These are phyloP conservation scores for Choristoneura rosaceana DNA, from an alignment of 2,888 invertebrate genomes.

Conservation along the genomic window DNA sequence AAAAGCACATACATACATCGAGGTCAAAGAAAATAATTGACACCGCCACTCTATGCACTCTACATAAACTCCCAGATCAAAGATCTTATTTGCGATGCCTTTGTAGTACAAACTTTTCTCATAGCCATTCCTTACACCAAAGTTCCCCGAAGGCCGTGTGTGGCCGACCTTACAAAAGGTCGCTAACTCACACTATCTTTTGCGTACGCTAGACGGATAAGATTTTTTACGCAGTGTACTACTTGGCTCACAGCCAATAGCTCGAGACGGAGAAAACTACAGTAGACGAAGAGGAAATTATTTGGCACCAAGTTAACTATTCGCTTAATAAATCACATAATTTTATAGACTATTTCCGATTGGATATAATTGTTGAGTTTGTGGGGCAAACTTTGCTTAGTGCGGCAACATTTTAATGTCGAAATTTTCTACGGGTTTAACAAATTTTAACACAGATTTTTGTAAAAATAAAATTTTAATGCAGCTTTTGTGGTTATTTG, in stretches of 20 bases:
- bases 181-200: conserved; percentile 26
- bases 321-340: conserved; percentile 27
- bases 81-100: conserved; percentile 2
- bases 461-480: no score
- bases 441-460: no score
- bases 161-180: conserved; percentile 23
- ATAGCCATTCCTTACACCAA: conserved; percentile 12
- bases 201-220: conserved; percentile 47
- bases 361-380: conserved; percentile 18
- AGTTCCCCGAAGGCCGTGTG: conserved; percentile 7
- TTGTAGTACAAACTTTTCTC: background rate
- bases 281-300: conserved; percentile 22
- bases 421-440: background rate
- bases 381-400: conserved; percentile 5
- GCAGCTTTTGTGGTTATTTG: no score
- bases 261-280: conserved; percentile 46
- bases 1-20: background rate
- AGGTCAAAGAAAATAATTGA: background rate
- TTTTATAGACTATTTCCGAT: conserved; percentile 12
- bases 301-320: conserved; percentile 28
- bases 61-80: conserved; percentile 2
- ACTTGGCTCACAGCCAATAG: conserved; percentile 55
- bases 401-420: background rate
- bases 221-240: conserved; percentile 55
- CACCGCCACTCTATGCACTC: background rate